Evolutionary conservation across 1,140 invertebrate genomes (phyloP).

Genomic region (Ctenoplectra terminalis): DNA sequence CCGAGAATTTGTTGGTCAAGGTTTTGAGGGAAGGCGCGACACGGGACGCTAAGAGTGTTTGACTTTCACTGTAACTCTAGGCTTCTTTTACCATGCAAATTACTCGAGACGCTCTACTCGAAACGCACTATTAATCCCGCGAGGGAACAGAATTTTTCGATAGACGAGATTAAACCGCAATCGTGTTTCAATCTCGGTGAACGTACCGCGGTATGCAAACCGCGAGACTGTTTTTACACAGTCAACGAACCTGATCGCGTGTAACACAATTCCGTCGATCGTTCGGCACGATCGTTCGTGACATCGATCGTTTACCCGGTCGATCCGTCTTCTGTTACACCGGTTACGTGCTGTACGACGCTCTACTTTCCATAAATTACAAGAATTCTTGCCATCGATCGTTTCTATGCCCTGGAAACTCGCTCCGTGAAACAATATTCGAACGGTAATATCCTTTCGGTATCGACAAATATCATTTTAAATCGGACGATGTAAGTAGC

Average conservation of each 20-base stretch:
- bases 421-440: background rate
- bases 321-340: conserved; percentile 19
- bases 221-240: conserved; percentile 24
- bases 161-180: background rate
- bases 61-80: conserved; percentile 28
- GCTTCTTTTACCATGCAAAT: background rate
- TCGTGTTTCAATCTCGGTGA: background rate
- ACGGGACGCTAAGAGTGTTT: too few species aligned
- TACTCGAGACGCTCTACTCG: background rate
- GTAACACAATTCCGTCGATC: conserved; percentile 49
- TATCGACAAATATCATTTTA: background rate
- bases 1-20: conserved; percentile 10
- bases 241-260: conserved; percentile 31
- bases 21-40: background rate
- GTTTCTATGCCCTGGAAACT: background rate
- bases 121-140: conserved; percentile 4
- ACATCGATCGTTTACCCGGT: conserved; percentile 39
- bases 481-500: background rate
- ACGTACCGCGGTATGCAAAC: conserved; percentile 16
- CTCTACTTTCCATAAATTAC: conserved; percentile 17
- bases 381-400: background rate
- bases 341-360: background rate
- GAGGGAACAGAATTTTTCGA: background rate
- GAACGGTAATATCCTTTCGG: too few species aligned
- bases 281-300: conserved; percentile 10